These are phyloP conservation scores for Eupithecia centaureata DNA, from an alignment of 2,888 invertebrate species.

Conservation along the genomic window DNA sequence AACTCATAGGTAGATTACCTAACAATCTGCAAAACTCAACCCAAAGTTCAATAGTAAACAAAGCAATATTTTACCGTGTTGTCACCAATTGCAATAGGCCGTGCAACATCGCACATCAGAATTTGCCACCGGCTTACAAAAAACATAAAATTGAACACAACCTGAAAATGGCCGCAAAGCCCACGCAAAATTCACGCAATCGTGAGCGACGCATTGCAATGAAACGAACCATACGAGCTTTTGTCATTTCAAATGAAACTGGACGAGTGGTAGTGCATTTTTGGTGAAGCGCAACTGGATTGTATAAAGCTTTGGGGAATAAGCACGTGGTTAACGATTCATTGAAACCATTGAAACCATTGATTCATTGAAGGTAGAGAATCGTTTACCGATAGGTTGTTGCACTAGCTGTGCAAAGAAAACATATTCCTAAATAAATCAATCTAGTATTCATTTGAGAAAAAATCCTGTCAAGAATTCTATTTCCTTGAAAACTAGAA, in stretches of 20 bases:
- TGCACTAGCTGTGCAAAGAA: not conserved
- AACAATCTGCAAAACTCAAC: not conserved
- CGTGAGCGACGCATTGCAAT: conserved; percentile 29
- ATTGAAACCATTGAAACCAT: not conserved
- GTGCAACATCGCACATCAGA: conserved; percentile 15
- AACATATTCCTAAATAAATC: not conserved
- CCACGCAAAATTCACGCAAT: conserved; percentile 29
- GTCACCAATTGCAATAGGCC: conserved; percentile 16
- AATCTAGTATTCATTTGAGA: too few relatives aligned
- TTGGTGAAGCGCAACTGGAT: not conserved
- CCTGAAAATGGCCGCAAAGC: conserved; percentile 23
- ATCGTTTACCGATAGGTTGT: not conserved
- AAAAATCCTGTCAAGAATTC: too few relatives aligned
- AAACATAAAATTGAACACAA: conserved; percentile 23
- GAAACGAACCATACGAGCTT: conserved; percentile 26
- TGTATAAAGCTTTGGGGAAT: not conserved
- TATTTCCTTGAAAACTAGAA: not conserved
- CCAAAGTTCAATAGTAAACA: not conserved
- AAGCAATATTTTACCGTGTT: not conserved
- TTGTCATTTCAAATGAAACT: conserved; percentile 23
- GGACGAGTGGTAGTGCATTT: not conserved
- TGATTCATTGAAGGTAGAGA: too few relatives aligned
- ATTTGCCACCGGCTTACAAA: conserved; percentile 21
- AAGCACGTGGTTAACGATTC: not conserved
- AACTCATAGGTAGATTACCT: too few relatives aligned